These are phyloP conservation scores for Octopus bimaculoides DNA, from an alignment of 1,140 invertebrate species.

Conservation along the genomic window DNA sequence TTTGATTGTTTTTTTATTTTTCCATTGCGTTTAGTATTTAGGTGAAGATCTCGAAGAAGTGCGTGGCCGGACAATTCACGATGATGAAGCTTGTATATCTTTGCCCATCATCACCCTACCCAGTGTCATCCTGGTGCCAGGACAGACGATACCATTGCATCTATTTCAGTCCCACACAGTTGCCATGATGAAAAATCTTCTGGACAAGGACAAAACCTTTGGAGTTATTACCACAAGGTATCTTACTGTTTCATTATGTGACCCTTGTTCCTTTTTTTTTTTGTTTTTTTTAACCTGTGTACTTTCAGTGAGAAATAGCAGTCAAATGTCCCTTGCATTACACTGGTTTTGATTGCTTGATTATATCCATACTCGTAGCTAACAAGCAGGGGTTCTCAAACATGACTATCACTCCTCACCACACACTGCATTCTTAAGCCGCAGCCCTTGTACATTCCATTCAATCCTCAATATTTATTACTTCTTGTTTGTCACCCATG, in stretches of 20 bases:
- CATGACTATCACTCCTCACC: no score
- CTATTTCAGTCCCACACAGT: conserved; percentile 62
- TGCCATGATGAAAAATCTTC: conserved; percentile 62
- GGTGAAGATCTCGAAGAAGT: conserved; percentile 66
- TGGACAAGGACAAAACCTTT: conserved; percentile 65
- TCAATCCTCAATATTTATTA: no score
- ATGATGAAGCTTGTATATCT: conserved; percentile 57
- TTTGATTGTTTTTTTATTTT: not conserved
- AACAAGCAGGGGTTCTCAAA: no score
- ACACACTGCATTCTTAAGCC: no score
- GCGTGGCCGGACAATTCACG: conserved; percentile 65
- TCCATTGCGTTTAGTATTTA: conserved; percentile 61
- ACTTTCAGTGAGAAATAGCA: no score
- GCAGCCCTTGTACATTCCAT: no score
- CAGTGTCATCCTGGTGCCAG: conserved; percentile 67
- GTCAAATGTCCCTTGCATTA: no score
- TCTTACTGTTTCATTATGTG: not conserved
- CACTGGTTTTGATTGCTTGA: no score
- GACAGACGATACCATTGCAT: conserved; percentile 71
- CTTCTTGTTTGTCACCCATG: no score
- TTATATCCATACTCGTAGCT: no score
- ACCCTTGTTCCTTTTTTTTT: no score
- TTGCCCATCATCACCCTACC: conserved; percentile 65
- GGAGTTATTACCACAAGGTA: conserved; percentile 63
- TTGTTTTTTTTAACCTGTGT: no score